These are phyloP conservation scores for Eupithecia exiguata DNA, from an alignment of 2,888 invertebrate species.

Conservation along the genomic window DNA sequence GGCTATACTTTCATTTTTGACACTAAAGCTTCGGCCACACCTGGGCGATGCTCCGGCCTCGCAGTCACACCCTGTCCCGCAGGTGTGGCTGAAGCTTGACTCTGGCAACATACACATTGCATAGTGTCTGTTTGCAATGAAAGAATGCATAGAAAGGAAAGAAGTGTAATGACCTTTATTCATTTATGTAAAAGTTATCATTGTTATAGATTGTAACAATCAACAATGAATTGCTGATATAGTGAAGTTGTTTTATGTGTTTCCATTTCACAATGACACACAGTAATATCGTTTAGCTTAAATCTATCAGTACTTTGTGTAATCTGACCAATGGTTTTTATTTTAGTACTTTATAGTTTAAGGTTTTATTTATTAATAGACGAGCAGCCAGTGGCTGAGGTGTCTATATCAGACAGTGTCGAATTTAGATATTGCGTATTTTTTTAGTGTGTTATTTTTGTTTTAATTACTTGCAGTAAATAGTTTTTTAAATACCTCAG, in stretches of 20 bases:
- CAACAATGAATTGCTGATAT: background rate
- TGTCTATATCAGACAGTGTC: too few relatives aligned
- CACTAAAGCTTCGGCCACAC: too few relatives aligned
- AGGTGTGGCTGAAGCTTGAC: too few relatives aligned
- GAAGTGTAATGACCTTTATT: background rate
- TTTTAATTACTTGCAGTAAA: background rate
- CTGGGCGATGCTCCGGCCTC: too few relatives aligned
- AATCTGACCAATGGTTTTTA: background rate
- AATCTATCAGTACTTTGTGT: background rate
- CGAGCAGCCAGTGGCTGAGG: too few relatives aligned
- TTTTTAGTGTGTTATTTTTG: too few relatives aligned
- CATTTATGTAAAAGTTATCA: background rate
- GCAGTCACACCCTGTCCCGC: too few relatives aligned
- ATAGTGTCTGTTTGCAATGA: too few relatives aligned
- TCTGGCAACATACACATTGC: background rate
- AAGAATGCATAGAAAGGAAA: background rate
- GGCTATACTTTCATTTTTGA: background rate
- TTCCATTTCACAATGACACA: background rate
- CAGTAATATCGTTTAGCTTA: background rate
- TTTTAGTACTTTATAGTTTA: background rate
- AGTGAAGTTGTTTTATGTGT: background rate
- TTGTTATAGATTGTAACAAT: background rate
- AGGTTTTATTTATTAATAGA: too few relatives aligned
- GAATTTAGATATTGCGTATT: too few relatives aligned
- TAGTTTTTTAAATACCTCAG: slow-evolving; percentile 82